phyloP scores from a whole-genome alignment of 2,113 vertebrate species.

The Alethe castanea region DNA sequence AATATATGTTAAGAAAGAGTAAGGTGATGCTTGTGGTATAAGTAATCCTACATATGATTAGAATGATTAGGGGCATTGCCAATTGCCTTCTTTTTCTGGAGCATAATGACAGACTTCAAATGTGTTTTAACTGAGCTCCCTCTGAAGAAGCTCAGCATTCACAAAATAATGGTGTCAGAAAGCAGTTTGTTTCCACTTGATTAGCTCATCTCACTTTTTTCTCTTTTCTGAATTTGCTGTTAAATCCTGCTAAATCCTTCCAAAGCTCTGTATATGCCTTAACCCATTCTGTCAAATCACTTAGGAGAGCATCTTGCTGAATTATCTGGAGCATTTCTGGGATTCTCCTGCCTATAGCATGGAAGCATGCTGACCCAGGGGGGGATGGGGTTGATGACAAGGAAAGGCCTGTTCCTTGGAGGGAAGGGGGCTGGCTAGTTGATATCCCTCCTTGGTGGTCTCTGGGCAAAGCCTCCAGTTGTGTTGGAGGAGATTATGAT shows the following conservation, averaged over 20 bases:
- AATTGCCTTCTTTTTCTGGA: background rate
- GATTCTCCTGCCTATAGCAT: background rate
- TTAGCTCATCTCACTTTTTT: background rate
- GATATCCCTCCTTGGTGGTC: background rate
- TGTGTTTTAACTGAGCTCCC: background rate
- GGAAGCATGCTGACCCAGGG: fast-evolving
- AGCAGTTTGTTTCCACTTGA: background rate
- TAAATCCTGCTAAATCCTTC: background rate
- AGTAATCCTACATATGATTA: background rate
- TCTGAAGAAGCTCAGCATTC: background rate
- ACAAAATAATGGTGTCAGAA: background rate
- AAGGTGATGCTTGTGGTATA: background rate
- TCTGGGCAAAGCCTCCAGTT: background rate
- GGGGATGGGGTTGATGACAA: fast-evolving
- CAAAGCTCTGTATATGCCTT: background rate
- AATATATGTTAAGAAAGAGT: background rate
- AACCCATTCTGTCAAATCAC: background rate
- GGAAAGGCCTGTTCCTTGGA: background rate
- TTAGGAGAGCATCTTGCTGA: background rate
- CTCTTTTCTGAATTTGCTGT: background rate
- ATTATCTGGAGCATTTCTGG: background rate
- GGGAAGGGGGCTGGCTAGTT: background rate
- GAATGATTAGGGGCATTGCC: background rate
- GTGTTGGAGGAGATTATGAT: background rate
- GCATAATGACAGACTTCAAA: background rate